Percentiles rank a stretch among this genome's conserved stretches.
Evolutionary conservation across 2,797 vertebrate species (phyloP).

Genomic region (Eulemur albifrons): DNA sequence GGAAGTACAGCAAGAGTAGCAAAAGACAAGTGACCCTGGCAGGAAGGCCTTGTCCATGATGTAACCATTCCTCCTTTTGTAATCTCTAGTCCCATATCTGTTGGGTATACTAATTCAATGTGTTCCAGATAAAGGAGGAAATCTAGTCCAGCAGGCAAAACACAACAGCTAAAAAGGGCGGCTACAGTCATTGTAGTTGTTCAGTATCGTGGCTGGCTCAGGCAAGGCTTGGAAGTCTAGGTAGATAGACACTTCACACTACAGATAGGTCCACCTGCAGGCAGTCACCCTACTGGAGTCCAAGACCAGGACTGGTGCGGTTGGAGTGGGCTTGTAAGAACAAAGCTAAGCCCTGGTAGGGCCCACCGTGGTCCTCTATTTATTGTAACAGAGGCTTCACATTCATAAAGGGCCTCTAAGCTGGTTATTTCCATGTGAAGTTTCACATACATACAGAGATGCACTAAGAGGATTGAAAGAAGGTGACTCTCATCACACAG

Average conservation of each 20-base stretch:
- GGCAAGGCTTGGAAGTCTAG: neutral
- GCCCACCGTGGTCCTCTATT: neutral
- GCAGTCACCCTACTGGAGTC: neutral
- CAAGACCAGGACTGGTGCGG: neutral
- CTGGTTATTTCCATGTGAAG: neutral
- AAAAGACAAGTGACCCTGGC: neutral
- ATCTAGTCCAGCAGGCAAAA: neutral
- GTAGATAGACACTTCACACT: neutral
- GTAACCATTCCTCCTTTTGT: neutral
- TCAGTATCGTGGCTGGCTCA: neutral
- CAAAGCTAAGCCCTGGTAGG: neutral
- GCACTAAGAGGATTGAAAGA: neutral
- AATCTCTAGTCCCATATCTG: neutral
- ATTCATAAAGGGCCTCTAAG: neutral
- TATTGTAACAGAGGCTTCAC: neutral
- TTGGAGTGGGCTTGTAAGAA: neutral
- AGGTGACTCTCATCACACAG: neutral
- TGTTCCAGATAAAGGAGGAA: conserved; percentile 23
- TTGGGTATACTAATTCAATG: neutral
- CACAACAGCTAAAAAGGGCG: neutral
- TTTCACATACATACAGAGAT: neutral
- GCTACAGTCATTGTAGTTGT: neutral
- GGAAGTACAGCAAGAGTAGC: neutral
- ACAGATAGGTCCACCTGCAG: neutral
- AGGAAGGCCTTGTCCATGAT: neutral